Conservation (phyloP, 2,888 invertebrate species). For the Clepsis dumicolana region DNA sequence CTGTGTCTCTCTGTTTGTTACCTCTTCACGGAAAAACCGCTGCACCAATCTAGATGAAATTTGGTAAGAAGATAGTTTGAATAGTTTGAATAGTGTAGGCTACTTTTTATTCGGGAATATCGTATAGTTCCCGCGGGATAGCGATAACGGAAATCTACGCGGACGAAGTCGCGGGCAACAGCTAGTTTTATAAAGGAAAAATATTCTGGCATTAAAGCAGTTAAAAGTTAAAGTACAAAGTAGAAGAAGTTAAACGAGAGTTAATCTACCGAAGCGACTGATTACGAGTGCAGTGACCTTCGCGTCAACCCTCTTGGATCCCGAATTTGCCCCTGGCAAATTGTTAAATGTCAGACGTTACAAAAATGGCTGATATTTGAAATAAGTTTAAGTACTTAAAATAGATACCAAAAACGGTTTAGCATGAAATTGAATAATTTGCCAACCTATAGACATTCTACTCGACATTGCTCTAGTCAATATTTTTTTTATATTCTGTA, state of each 20-base stretch:
- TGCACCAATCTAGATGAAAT: too few relatives aligned
- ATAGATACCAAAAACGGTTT: neutral
- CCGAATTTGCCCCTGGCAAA: conserved; percentile 20
- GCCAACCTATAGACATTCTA: neutral
- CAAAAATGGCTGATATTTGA: conserved; percentile 13
- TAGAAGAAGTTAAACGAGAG: conserved; percentile 19
- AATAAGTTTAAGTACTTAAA: neutral
- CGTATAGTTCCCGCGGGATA: too few relatives aligned
- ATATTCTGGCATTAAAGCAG: neutral
- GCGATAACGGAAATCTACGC: too few relatives aligned
- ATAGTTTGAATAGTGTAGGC: too few relatives aligned
- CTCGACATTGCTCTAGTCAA: neutral
- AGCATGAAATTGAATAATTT: neutral
- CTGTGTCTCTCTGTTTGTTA: too few relatives aligned
- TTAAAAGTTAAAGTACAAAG: conserved; percentile 5
- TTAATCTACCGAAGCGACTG: conserved; percentile 30
- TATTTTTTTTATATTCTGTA: too few relatives aligned
- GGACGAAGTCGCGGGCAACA: too few relatives aligned
- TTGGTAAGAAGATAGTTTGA: too few relatives aligned
- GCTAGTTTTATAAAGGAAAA: neutral
- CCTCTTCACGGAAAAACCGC: too few relatives aligned
- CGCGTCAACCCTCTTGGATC: conserved; percentile 17
- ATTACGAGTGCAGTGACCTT: conserved; percentile 32
- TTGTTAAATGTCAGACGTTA: conserved; percentile 16
- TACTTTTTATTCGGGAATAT: too few relatives aligned